These are phyloP conservation scores for Noctua pronuba DNA, from an alignment of 2,888 invertebrate species.

Conservation along the genomic window DNA sequence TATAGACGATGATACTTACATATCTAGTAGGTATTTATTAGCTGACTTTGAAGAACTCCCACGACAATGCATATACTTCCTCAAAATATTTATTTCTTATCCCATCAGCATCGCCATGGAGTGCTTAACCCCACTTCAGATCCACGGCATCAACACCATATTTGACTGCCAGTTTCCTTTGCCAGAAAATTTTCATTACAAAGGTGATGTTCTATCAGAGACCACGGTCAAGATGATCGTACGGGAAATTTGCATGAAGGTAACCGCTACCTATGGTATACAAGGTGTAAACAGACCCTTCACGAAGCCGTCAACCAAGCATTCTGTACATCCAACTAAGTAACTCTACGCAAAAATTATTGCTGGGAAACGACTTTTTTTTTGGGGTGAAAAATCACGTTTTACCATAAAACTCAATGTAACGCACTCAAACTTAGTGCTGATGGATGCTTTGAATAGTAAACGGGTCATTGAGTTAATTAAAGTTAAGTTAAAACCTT, in stretches of 20 bases:
- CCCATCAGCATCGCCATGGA: constrained; percentile 71
- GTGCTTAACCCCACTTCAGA: constrained; percentile 82
- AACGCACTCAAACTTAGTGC: no score
- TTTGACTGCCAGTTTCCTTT: constrained; percentile 79
- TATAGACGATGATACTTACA: no score
- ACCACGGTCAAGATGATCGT: constrained; percentile 79
- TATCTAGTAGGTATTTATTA: not conserved
- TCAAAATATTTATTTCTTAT: constrained; percentile 13
- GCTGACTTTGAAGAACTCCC: not conserved
- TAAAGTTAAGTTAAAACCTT: no score
- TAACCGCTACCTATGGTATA: constrained; percentile 61
- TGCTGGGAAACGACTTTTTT: no score
- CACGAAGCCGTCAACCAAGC: no score
- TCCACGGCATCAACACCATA: constrained; percentile 81
- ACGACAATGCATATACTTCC: not conserved
- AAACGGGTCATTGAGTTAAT: no score
- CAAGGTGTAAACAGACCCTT: no score
- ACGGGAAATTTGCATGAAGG: constrained; percentile 80
- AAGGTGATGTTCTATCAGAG: constrained; percentile 72
- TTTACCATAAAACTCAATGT: no score
- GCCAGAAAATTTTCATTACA: constrained; percentile 73
- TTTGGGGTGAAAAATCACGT: no score
- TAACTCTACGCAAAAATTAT: no score
- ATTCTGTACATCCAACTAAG: no score
- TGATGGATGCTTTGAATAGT: no score